A percentile compares a stretch with the other conserved stretches of the same genome.
These are phyloP conservation scores for Tamandua tetradactyla DNA, from an alignment of 2,797 vertebrate genomes.

Conservation along the genomic window DNA sequence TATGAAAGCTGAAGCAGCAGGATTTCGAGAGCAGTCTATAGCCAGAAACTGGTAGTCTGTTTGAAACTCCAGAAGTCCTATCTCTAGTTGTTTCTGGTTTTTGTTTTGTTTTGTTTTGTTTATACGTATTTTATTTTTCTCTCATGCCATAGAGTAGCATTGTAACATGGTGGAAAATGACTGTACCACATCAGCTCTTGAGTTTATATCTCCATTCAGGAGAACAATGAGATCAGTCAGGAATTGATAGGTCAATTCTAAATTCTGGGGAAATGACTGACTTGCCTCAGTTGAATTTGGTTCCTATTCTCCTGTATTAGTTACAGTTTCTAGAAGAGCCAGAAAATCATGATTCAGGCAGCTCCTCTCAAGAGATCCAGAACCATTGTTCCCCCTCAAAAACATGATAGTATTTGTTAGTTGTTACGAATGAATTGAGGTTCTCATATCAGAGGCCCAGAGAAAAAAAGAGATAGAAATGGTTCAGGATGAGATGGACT, in stretches of 20 bases:
- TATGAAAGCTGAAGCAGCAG: background rate
- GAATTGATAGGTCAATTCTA: background rate
- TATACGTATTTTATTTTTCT: background rate
- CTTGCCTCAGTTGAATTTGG: background rate
- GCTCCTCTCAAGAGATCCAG: background rate
- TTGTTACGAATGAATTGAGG: background rate
- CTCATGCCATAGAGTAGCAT: background rate
- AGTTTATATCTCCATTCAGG: background rate
- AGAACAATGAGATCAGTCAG: background rate
- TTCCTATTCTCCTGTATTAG: background rate
- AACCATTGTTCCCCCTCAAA: background rate
- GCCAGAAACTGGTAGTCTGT: background rate
- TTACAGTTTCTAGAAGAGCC: background rate
- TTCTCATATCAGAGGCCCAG: background rate
- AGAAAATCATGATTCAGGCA: background rate
- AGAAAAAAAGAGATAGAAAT: background rate
- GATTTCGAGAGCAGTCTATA: background rate
- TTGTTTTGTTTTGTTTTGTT: background rate
- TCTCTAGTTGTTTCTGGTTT: background rate
- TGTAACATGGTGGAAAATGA: background rate
- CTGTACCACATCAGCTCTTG: background rate
- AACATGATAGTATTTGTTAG: background rate
- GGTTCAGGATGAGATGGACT: background rate
- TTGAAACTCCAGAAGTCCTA: background rate
- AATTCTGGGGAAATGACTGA: background rate